Evolutionary conservation across 2,888 invertebrate genomes (phyloP).

Genomic region (Agapostemon virescens): DNA sequence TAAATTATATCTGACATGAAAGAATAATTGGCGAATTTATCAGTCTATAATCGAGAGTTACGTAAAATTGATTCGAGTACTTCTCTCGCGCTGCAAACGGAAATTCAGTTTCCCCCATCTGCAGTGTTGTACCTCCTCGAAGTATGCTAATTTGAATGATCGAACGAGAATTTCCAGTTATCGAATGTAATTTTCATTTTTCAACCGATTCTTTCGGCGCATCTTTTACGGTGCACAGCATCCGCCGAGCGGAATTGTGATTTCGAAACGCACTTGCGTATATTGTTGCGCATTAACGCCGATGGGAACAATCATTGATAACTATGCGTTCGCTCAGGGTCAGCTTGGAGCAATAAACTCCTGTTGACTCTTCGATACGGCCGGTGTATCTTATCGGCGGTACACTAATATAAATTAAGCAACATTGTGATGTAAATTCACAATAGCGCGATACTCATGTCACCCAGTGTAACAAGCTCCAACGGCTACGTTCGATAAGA

Average conservation of each 20-base stretch:
- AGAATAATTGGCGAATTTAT: not conserved
- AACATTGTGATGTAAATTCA: not conserved
- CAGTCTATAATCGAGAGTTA: not conserved
- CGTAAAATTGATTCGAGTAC: not conserved
- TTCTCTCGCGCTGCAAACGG: not conserved
- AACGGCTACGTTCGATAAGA: not conserved
- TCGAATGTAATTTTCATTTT: not conserved
- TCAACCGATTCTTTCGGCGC: not conserved
- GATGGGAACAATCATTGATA: slow-evolving; percentile 8
- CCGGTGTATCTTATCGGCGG: slow-evolving; percentile 19
- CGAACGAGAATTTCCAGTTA: not conserved
- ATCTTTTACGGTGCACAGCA: not conserved
- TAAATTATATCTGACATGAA: not conserved
- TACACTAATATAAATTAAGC: not conserved
- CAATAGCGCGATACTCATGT: no score
- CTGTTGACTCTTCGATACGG: slow-evolving; percentile 10
- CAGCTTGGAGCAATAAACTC: not conserved
- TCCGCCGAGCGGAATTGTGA: not conserved
- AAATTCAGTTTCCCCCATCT: not conserved
- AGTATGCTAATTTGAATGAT: not conserved
- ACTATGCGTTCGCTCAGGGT: slow-evolving; percentile 8
- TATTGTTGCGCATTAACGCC: not conserved
- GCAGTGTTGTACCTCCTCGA: not conserved
- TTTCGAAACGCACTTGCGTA: not conserved
- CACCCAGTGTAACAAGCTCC: not conserved